Percentiles rank a stretch among this genome's conserved stretches.
phyloP scores from a whole-genome alignment of 2,113 vertebrate genomes.

The Miniopterus natalensis region DNA sequence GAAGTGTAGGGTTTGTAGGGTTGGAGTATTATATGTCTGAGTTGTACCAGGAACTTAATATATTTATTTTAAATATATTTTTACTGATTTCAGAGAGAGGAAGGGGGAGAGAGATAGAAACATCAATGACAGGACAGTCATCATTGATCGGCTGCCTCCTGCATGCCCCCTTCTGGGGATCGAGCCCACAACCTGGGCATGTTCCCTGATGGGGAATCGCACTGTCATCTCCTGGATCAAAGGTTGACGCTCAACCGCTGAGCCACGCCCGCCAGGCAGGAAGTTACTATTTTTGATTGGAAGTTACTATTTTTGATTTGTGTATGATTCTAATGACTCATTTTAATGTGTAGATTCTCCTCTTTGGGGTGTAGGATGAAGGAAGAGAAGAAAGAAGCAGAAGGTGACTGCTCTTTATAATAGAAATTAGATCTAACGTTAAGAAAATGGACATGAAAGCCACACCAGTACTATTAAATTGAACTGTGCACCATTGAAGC shows the following conservation, averaged over 20 bases:
- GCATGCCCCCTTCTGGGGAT: too few species aligned
- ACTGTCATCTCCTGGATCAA: too few species aligned
- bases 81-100: too few species aligned
- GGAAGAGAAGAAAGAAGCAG: constrained; percentile 68
- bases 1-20: neutral
- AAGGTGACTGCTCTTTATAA: constrained; percentile 37
- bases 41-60: constrained; percentile 23
- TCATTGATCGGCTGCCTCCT: too few species aligned
- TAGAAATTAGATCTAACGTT: neutral
- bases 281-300: constrained; percentile 53
- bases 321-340: constrained; percentile 49
- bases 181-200: too few species aligned
- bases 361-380: constrained; percentile 60
- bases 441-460: neutral
- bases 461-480: neutral
- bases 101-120: too few species aligned
- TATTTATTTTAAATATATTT: too few species aligned
- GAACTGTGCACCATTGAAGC: neutral
- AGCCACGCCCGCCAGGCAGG: neutral
- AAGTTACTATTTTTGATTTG: neutral
- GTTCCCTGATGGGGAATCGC: too few species aligned
- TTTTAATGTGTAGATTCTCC: constrained; percentile 63
- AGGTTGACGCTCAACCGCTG: too few species aligned
- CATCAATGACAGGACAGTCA: too few species aligned
- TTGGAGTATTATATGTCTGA: constrained; percentile 6